Conservation (phyloP, 2,113 vertebrate genomes). For the Blennius ocellaris region DNA sequence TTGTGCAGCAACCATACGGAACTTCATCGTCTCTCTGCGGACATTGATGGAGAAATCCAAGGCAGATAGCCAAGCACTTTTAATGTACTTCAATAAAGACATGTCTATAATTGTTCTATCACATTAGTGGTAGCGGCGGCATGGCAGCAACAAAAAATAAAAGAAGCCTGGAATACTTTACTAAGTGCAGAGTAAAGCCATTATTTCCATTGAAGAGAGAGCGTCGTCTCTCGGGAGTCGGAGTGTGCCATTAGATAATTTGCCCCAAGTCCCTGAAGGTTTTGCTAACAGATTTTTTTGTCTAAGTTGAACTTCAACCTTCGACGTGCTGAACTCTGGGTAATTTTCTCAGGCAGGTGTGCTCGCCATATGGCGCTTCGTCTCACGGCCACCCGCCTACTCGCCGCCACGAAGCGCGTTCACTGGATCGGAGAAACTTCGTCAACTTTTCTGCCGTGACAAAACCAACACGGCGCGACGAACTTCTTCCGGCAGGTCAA, state of each 20-base stretch:
- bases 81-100: background rate
- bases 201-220: background rate
- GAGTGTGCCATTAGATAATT: background rate
- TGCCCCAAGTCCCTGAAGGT: background rate
- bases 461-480: too few relatives aligned
- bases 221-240: background rate
- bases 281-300: background rate
- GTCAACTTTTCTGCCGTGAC: too few relatives aligned
- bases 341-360: background rate
- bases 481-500: too few relatives aligned
- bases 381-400: too few relatives aligned
- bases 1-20: background rate
- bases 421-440: too few relatives aligned
- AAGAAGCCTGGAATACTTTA: background rate
- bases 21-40: background rate
- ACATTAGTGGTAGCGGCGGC: background rate
- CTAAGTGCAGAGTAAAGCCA: background rate
- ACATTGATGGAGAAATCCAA: conserved; percentile 1
- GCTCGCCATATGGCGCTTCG: too few relatives aligned
- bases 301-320: background rate
- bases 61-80: background rate
- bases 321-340: background rate
- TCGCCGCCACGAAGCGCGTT: too few relatives aligned
- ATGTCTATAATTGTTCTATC: background rate
- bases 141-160: background rate